Conservation (phyloP, 2,113 vertebrate species). For the Passer domesticus region DNA sequence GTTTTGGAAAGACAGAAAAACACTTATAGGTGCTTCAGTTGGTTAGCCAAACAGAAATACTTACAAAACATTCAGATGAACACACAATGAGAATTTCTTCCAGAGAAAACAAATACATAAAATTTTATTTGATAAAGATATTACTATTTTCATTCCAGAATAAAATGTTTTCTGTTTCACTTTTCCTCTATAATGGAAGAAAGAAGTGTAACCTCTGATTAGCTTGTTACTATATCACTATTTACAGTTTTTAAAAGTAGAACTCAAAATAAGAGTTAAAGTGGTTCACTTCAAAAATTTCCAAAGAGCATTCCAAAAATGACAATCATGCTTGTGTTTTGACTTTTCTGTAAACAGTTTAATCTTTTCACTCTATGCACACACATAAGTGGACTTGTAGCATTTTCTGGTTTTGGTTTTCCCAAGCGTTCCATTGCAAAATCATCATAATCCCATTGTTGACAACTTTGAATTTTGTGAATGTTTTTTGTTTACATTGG, state of each 20-base stretch:
- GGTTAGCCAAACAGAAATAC: not conserved
- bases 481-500: fast-evolving
- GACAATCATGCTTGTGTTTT: not conserved
- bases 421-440: not conserved
- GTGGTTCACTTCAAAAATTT: not conserved
- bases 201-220: not conserved
- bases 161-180: not conserved
- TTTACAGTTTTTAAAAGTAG: not conserved
- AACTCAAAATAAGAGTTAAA: not conserved
- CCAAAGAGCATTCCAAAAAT: not conserved
- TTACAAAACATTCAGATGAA: not conserved
- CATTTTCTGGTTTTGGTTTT: not conserved
- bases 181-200: not conserved
- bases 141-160: not conserved
- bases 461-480: not conserved
- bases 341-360: not conserved
- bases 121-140: not conserved
- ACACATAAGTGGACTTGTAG: not conserved
- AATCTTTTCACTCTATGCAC: not conserved
- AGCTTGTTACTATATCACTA: not conserved
- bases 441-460: not conserved
- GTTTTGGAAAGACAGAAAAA: not conserved
- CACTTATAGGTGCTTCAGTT: not conserved
- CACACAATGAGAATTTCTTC: not conserved
- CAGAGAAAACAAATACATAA: fast-evolving